phyloP scores from a whole-genome alignment of 92 coral and sea anemone species.

The Siderastrea radians region DNA sequence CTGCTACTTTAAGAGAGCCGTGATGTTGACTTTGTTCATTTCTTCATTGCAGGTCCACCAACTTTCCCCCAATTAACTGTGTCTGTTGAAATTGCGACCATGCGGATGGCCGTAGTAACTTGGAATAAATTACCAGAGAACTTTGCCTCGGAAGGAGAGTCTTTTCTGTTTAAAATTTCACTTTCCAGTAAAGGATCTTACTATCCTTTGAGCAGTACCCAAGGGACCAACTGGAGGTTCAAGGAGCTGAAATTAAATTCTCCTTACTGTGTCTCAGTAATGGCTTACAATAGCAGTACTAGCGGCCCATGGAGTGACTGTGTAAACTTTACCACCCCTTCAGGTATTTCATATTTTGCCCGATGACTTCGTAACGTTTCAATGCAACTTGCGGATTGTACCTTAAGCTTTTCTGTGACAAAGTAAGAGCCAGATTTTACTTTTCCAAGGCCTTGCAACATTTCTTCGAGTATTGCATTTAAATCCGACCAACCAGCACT shows the following conservation, averaged over 20 bases:
- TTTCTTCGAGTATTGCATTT: no score
- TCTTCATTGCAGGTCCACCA: constrained; percentile 17
- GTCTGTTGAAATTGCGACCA: neutral
- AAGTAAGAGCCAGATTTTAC: no score
- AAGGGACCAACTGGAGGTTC: neutral
- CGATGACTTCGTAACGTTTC: no score
- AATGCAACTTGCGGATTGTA: no score
- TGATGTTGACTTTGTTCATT: neutral
- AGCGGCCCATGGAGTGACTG: constrained; percentile 28
- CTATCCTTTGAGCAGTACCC: neutral
- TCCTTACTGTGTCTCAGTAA: constrained; percentile 1
- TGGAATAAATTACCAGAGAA: constrained; percentile 13
- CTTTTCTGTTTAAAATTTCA: neutral
- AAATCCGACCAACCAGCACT: no score
- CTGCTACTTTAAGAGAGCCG: no score
- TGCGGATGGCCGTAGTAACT: neutral
- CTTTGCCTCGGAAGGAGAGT: neutral
- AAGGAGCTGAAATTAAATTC: constrained; percentile 3
- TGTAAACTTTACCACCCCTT: neutral
- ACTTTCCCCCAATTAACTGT: constrained; percentile 15
- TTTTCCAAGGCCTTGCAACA: no score
- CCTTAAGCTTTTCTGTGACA: no score
- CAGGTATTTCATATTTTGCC: constrained; percentile 18
- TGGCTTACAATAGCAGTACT: neutral
- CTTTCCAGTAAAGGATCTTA: neutral